A percentile compares a stretch with the other conserved stretches of the same genome.
These are phyloP conservation scores for Rutpela maculata DNA, from an alignment of 2,888 invertebrate species.

Conservation along the genomic window DNA sequence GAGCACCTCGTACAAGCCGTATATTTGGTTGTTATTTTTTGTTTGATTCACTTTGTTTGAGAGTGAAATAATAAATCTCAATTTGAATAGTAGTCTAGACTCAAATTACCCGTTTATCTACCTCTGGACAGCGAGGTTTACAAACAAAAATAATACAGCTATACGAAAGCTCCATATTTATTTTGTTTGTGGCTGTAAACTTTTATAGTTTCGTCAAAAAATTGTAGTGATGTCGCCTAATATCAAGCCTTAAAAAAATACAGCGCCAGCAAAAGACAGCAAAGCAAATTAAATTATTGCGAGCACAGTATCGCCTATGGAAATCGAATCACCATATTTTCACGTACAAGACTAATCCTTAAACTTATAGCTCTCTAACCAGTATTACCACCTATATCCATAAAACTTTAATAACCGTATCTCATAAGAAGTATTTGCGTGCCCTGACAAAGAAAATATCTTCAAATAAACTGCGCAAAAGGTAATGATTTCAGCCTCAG, in stretches of 20 bases:
- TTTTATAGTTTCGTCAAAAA: neutral
- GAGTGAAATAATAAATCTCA: too few relatives aligned
- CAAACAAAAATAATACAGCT: neutral
- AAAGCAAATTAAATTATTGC: neutral
- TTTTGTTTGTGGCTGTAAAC: neutral
- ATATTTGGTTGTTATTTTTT: too few relatives aligned
- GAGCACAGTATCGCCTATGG: neutral
- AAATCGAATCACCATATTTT: slow-evolving; percentile 7
- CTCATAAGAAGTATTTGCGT: slow-evolving; percentile 11
- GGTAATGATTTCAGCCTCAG: slow-evolving; percentile 28
- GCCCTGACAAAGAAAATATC: slow-evolving; percentile 22
- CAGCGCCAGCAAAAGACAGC: neutral
- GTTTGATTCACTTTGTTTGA: too few relatives aligned
- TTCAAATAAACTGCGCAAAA: slow-evolving; percentile 29
- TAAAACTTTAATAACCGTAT: slow-evolving; percentile 28
- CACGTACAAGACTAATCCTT: neutral
- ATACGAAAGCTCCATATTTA: neutral
- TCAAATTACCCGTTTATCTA: neutral
- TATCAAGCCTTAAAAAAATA: neutral
- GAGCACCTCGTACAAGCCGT: too few relatives aligned
- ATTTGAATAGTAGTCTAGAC: neutral
- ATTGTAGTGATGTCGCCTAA: neutral
- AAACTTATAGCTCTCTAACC: slow-evolving; percentile 15
- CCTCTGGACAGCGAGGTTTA: neutral
- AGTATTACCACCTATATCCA: slow-evolving; percentile 14